Conservation (phyloP, 2,888 invertebrate genomes). For the Nomada hirtipes region DNA sequence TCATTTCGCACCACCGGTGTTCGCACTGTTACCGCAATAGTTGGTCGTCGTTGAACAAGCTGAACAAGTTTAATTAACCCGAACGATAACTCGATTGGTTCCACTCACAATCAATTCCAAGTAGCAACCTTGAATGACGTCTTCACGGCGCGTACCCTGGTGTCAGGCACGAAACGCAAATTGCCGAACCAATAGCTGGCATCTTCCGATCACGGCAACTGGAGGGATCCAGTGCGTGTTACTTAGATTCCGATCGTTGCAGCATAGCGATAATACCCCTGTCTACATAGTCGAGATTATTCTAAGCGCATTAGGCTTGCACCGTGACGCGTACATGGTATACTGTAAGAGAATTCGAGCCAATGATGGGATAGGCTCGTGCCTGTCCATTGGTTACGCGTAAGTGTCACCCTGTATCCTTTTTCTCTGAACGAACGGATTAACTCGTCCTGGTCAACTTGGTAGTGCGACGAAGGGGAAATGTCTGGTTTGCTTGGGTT, state of each 20-base stretch:
- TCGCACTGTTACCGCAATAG: too few relatives aligned
- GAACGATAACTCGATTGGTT: neutral
- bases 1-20: too few relatives aligned
- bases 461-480: neutral
- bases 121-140: neutral
- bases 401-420: slow-evolving; percentile 1
- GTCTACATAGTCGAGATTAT: slow-evolving; percentile 54
- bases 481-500: too few relatives aligned
- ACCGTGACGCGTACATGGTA: slow-evolving; percentile 31
- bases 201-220: slow-evolving; percentile 49
- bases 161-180: slow-evolving; percentile 33
- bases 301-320: slow-evolving; percentile 61
- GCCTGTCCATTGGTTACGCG: slow-evolving; percentile 14
- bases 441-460: slow-evolving; percentile 19
- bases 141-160: neutral
- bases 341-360: slow-evolving; percentile 50
- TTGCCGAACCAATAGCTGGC: slow-evolving; percentile 29
- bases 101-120: neutral
- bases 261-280: slow-evolving; percentile 43
- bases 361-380: slow-evolving; percentile 51
- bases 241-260: slow-evolving; percentile 50
- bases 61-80: slow-evolving; percentile 42
- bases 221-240: slow-evolving; percentile 58
- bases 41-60: slow-evolving; percentile 7
- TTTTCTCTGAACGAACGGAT: slow-evolving; percentile 22